Conservation (phyloP, 2,113 vertebrate genomes). For the Clinocottus analis region DNA sequence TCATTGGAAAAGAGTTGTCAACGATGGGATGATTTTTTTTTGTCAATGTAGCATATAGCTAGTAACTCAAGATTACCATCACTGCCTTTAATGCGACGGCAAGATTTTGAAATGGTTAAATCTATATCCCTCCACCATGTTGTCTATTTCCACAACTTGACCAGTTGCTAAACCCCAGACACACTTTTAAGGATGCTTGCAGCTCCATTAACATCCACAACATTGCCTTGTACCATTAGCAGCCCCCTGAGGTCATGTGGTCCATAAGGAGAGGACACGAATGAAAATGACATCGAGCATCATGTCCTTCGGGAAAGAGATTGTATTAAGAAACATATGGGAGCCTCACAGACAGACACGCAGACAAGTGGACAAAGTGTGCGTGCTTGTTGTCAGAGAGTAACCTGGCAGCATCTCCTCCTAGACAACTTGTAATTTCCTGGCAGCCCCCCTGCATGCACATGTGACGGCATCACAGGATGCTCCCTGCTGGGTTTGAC, state of each 20-base stretch:
- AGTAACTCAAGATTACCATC: background rate
- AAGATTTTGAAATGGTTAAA: background rate
- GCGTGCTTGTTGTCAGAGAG: slow-evolving; percentile 8
- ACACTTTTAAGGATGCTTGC: background rate
- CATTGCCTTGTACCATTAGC: background rate
- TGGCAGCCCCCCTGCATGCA: slow-evolving; percentile 34
- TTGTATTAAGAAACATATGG: slow-evolving; percentile 16
- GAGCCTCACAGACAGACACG: slow-evolving; percentile 5
- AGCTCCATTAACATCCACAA: background rate
- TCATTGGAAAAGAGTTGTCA: background rate
- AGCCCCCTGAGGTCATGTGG: background rate
- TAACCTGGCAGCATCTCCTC: slow-evolving; percentile 37
- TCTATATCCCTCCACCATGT: background rate
- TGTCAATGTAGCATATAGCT: background rate
- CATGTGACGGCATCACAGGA: slow-evolving; percentile 56
- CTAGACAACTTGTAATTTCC: slow-evolving; percentile 50
- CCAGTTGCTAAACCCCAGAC: background rate
- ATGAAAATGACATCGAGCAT: background rate
- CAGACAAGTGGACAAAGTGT: slow-evolving; percentile 13
- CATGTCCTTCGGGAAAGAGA: background rate
- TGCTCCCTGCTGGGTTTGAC: slow-evolving; percentile 58
- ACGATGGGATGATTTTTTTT: background rate
- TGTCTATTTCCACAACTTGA: background rate
- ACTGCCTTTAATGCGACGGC: background rate
- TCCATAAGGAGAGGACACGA: slow-evolving; percentile 7